These are phyloP conservation scores for Pogonomyrmex californicus DNA, from an alignment of 1,140 invertebrate species.

Conservation along the genomic window DNA sequence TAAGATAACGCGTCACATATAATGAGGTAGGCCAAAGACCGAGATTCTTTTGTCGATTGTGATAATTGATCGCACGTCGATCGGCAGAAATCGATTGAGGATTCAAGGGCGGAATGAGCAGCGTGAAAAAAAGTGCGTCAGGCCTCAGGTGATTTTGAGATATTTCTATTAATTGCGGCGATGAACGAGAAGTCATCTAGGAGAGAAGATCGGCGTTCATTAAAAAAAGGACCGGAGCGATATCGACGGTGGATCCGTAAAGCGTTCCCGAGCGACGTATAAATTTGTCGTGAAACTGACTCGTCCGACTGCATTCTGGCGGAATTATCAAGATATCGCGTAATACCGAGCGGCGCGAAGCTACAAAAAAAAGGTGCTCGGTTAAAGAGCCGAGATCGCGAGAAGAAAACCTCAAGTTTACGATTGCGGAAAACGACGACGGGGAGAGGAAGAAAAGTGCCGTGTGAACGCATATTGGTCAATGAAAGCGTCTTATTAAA, in stretches of 20 bases:
- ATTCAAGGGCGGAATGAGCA: not conserved
- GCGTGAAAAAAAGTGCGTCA: slow-evolving; percentile 32
- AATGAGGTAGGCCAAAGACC: not conserved
- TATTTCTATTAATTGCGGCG: not conserved
- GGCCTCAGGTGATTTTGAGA: slow-evolving; percentile 17
- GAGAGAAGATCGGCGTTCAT: not conserved
- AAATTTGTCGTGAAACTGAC: slow-evolving; percentile 49
- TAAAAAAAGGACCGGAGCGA: not conserved
- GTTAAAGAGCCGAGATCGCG: not conserved
- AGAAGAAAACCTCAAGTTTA: not conserved
- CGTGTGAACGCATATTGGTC: not conserved
- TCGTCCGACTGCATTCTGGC: slow-evolving; percentile 36
- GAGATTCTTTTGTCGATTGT: not conserved
- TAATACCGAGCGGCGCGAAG: slow-evolving; percentile 19
- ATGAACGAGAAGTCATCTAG: not conserved
- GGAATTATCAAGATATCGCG: slow-evolving; percentile 28
- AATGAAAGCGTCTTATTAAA: not conserved
- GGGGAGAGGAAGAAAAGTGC: slow-evolving; percentile 9
- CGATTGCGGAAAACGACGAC: not conserved
- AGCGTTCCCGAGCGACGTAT: not conserved
- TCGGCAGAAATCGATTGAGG: not conserved
- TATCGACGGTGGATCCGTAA: not conserved
- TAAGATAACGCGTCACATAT: not conserved
- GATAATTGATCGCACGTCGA: not conserved
- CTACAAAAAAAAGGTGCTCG: not conserved